These are phyloP conservation scores for Phocides pigmalion DNA, from an alignment of 1,140 invertebrate genomes.

Conservation along the genomic window DNA sequence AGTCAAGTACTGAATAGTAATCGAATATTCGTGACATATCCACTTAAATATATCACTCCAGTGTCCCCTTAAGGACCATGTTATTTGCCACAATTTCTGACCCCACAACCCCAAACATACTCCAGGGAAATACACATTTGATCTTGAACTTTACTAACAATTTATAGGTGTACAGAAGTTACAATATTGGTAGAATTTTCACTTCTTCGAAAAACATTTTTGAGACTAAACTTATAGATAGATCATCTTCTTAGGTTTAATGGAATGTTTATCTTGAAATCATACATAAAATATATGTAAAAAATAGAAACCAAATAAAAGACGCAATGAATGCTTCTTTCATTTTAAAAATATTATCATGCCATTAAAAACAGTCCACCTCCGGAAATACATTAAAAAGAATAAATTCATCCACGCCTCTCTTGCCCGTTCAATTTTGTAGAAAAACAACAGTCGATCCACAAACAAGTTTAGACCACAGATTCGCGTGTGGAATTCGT, in stretches of 20 bases:
- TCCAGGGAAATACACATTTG: conserved; percentile 13
- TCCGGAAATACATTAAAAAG: too few relatives aligned
- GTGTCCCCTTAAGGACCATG: conserved; percentile 47
- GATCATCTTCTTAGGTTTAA: too few relatives aligned
- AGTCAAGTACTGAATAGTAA: too few relatives aligned
- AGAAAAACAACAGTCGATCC: neutral
- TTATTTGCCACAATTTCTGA: conserved; percentile 68
- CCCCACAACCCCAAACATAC: conserved; percentile 52
- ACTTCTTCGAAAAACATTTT: neutral
- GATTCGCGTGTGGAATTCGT: conserved; percentile 3
- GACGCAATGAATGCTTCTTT: too few relatives aligned
- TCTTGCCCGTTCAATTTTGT: neutral
- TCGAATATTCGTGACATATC: too few relatives aligned
- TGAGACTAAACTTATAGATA: too few relatives aligned
- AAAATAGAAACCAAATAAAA: too few relatives aligned
- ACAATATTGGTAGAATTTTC: neutral
- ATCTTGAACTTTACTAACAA: conserved; percentile 3
- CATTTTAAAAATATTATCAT: too few relatives aligned
- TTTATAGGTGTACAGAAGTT: neutral
- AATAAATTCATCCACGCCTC: too few relatives aligned
- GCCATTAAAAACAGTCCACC: too few relatives aligned
- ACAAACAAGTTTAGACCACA: conserved; percentile 16
- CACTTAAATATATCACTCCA: conserved; percentile 25
- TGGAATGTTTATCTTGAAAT: too few relatives aligned
- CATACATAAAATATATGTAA: too few relatives aligned